Evolutionary conservation across 2,888 invertebrate species (phyloP), one percentile per base, ranked within the genome.

Genomic region (Emmelina monodactyla): DNA sequence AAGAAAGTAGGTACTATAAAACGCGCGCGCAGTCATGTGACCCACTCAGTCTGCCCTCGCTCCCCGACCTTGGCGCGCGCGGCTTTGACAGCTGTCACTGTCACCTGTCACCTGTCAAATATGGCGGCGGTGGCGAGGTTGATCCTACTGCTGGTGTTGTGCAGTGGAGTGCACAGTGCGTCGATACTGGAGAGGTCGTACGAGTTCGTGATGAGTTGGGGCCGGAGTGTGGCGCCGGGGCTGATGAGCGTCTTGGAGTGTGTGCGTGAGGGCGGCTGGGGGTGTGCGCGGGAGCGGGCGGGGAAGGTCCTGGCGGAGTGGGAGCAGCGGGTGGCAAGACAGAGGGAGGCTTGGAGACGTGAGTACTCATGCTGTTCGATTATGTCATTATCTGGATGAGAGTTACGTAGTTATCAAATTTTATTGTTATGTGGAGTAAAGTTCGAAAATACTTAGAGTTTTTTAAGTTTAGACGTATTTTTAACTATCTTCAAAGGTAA

Each of bases 221-320:
- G 76, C 0, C 73, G 68, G 36, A 70, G 49, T 51, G 48, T 76
- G 28, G 73, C 73, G 19, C 83, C 84, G 2, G 81, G 78, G 57
- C 72, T 85, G 32, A 58, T 83, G 62, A 71, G 82, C 2, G 53
- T 85, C 33, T 54, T 82, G 36, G 69, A 83, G 41, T 85, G 85
- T 55, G 68, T 84, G 22, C 62, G 71, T 1, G 64, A 75, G 7
- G 67, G 83, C 22, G 70, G 79, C 6, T 83, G 83, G 83, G 53
- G 53, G 6, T 85, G 85, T 66, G 81, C 83, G 2, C 71, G 70
- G 22, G 69, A 80, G 39, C 81, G 80, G 43, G 82, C 84, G 2
- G 82, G 76, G 28, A 79, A 76, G 33, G 62, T 85, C 29, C 56
- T 85, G 45, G 75, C 76, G 37, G 48, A 49, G 1, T 80, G 71